Base-by-base conservation (phyloP, 1,140 invertebrate genomes). In the Solen grandis region DNA sequence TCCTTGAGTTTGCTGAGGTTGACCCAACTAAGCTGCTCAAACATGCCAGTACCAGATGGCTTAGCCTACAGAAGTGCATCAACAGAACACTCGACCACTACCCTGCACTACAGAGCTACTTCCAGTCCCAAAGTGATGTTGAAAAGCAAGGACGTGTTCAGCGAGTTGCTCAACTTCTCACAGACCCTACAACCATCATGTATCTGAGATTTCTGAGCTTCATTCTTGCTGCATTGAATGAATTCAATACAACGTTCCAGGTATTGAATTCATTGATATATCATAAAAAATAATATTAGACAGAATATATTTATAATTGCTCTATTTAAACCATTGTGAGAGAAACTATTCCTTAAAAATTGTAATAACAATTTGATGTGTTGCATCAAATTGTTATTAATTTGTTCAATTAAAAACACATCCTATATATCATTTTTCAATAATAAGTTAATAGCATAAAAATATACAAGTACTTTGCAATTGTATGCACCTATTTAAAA, bases 1-100 rank as follows among this genome's bases (percentile, higher is more conserved):
- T 75, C 50, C 66, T 31, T n/a, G 63, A 72, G 19, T 85, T 83
- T 41, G 72, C 75, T 2, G 70, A 81, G 27, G 68, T 63, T n/a
- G 68, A 80, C 1, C 27, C 55, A 3, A 46, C 46, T 5, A 69
- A 81, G 36, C 25, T 85, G 3, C 19, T 84, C 13, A 76, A 78
- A 25, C 75, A 84, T 36, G 81, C 73, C 59, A 31, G 38, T 0
- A 85, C 82, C 1, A 29, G 79, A 29, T 85, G 82, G 78, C 57
- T 85, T 0, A 60, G 36, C n/a, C 29, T 85, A 19, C 72, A 82
- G 54, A 82, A 22, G 31, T 78, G 59, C 38, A 52, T 82, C 8
- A 38, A 62, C 0, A 22, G 82, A 5, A 31, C 54, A 1, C 36
- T 85, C 8, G 29, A 84, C 22, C 84, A 84, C 59, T 75, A 55